A percentile compares a stretch with the other conserved stretches of the same genome.
Evolutionary conservation across 2,113 vertebrate genomes (phyloP).

Genomic region (Ctenomys sociabilis): DNA sequence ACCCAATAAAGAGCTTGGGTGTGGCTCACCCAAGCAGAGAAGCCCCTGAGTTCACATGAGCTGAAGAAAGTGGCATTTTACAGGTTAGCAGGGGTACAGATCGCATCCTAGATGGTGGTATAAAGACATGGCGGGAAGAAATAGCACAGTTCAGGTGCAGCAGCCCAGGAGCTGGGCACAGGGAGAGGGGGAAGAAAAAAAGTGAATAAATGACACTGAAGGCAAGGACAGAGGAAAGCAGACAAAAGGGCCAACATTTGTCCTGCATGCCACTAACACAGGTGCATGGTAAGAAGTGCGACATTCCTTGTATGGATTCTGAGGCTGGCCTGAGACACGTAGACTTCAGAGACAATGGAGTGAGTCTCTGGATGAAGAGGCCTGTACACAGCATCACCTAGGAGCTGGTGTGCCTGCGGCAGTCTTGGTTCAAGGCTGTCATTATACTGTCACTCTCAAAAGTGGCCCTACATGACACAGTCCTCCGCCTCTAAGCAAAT

Average conservation of each 20-base stretch:
- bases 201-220: accelerated
- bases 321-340: not conserved
- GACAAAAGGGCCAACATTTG: not conserved
- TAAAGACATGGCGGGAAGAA: not conserved
- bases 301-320: not conserved
- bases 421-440: not conserved
- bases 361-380: not conserved
- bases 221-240: not conserved
- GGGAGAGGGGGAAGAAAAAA: not conserved
- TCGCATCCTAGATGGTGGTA: not conserved
- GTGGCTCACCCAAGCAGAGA: not conserved
- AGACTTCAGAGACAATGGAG: not conserved
- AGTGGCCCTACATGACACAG: not conserved
- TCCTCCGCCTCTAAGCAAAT: not conserved
- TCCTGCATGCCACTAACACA: not conserved
- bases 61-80: not conserved
- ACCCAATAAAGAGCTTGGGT: not conserved
- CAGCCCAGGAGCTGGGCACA: not conserved
- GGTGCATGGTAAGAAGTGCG: accelerated
- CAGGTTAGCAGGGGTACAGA: not conserved
- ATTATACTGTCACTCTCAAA: not conserved
- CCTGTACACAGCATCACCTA: not conserved
- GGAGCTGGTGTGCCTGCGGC: not conserved
- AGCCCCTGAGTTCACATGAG: accelerated
- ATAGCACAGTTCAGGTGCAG: not conserved